These are phyloP conservation scores for Argyresthia goedartella DNA, from an alignment of 2,888 invertebrate species.

Conservation along the genomic window DNA sequence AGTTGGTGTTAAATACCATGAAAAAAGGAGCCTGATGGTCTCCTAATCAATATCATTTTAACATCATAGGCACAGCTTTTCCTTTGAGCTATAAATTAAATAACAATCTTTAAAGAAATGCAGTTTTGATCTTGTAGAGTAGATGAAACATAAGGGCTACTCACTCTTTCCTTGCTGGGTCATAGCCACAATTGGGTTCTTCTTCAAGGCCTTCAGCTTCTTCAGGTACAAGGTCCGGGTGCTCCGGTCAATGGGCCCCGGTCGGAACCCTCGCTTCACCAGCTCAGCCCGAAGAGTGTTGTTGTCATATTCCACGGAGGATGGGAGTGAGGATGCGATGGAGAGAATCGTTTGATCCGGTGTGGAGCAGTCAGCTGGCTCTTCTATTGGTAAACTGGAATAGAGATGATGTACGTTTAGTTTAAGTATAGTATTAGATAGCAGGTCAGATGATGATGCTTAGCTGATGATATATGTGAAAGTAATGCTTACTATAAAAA, in stretches of 20 bases:
- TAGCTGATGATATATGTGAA: background rate
- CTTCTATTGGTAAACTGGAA: constrained; percentile 47
- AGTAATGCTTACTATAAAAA: background rate
- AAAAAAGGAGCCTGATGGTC: too few relatives aligned
- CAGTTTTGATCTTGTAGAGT: too few relatives aligned
- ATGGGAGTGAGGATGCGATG: constrained; percentile 68
- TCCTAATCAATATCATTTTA: too few relatives aligned
- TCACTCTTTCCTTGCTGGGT: constrained; percentile 31
- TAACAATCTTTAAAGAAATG: too few relatives aligned
- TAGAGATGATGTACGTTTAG: background rate
- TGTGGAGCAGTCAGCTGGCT: constrained; percentile 23
- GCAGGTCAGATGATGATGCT: background rate
- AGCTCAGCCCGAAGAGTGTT: constrained; percentile 76
- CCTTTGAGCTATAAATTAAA: too few relatives aligned
- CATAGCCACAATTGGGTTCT: constrained; percentile 26
- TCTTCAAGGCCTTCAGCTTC: constrained; percentile 74
- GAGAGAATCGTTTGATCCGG: constrained; percentile 50
- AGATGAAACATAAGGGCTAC: constrained; percentile 10
- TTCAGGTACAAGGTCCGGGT: constrained; percentile 84
- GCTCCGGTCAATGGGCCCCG: constrained; percentile 84
- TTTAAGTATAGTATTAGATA: background rate
- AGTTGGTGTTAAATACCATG: too few relatives aligned
- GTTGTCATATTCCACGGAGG: constrained; percentile 76
- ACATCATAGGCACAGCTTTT: too few relatives aligned
- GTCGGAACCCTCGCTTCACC: constrained; percentile 74